Evolutionary conservation across 2,888 invertebrate species (phyloP), one percentile per base, ranked within the genome.

Genomic region (Eristalinus sepulchralis): DNA sequence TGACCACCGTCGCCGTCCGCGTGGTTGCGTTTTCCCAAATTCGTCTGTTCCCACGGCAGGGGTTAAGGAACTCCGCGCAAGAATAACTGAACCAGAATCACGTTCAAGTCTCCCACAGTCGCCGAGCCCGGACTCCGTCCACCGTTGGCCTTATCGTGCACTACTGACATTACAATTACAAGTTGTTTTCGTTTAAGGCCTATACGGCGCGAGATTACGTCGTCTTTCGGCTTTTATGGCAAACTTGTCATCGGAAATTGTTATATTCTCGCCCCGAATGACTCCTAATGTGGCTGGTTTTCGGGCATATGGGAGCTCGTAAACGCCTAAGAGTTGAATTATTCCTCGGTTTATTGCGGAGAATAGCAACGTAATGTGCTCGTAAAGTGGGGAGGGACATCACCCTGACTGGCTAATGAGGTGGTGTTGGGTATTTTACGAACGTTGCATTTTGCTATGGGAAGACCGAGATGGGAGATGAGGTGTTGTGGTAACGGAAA

Each of bases 161-260:
- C 27, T 27, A 68, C 60, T 17, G 31, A 60, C 76, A 33, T 62
- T 77, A 63, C 62, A 68, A 68, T 68, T 39, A 77, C 39, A 68
- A 47, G 60, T 53, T 62, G 77, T 68, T 68, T n/a, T 60, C 17
- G 67, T 53, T 60, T 47, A 47, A 57, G 11, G 31, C 10, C 1
- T 22, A 17, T n/a, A 63, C 27, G 27, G 77, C 77, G 36, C 36
- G 34, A 62, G 53, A 3, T 67, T 55, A 39, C 6, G n/a, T 47
- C 47, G 47, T 47, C 47, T 47, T 47, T 47, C 9, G 47, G 47
- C 1, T 71, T 71, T 71, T 71, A 78, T 78, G 78, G 33, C 39
- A 31, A 64, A 70, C 39, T 71, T 78, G 70, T 47, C 64, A 71
- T 64, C 57, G 70, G 63, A 64, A 71, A 71, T 64, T 62, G 22